phyloP scores from a whole-genome alignment of 2,797 vertebrate species.

The Labroides dimidiatus region DNA sequence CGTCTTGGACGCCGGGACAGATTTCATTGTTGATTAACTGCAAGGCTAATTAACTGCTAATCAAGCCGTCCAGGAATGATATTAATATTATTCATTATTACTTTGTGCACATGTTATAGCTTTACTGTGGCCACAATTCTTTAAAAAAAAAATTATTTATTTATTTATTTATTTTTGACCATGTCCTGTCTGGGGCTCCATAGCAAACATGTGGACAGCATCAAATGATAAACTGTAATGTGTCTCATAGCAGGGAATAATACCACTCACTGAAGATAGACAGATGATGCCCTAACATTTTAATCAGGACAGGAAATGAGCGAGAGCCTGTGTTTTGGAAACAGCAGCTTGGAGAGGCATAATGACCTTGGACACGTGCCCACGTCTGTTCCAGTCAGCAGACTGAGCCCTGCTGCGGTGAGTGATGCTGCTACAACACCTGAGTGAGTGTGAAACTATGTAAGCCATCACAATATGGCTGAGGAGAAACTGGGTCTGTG shows the following conservation, averaged over 20 bases:
- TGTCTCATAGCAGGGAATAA: background rate
- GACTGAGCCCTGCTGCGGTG: constrained; percentile 48
- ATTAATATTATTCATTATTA: too few relatives aligned
- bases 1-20: too few relatives aligned
- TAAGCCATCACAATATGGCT: constrained; percentile 52
- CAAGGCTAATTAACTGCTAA: too few relatives aligned
- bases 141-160: too few relatives aligned
- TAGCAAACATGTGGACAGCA: background rate
- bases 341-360: constrained; percentile 45
- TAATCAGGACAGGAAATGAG: constrained; percentile 32
- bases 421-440: constrained; percentile 52
- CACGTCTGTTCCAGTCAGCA: constrained; percentile 57
- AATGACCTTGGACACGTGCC: constrained; percentile 63
- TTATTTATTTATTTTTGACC: too few relatives aligned
- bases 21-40: too few relatives aligned
- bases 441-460: constrained; percentile 62
- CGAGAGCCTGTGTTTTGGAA: constrained; percentile 53
- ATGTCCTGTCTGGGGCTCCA: too few relatives aligned
- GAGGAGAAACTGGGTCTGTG: constrained; percentile 28
- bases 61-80: too few relatives aligned
- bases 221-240: background rate
- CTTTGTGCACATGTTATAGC: too few relatives aligned
- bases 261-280: constrained; percentile 3
- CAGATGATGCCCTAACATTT: constrained; percentile 8
- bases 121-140: too few relatives aligned